Percentiles rank a stretch among this genome's conserved stretches.
Evolutionary conservation across 2,888 invertebrate species (phyloP).

Genomic region (Drosophila multiciliata): DNA sequence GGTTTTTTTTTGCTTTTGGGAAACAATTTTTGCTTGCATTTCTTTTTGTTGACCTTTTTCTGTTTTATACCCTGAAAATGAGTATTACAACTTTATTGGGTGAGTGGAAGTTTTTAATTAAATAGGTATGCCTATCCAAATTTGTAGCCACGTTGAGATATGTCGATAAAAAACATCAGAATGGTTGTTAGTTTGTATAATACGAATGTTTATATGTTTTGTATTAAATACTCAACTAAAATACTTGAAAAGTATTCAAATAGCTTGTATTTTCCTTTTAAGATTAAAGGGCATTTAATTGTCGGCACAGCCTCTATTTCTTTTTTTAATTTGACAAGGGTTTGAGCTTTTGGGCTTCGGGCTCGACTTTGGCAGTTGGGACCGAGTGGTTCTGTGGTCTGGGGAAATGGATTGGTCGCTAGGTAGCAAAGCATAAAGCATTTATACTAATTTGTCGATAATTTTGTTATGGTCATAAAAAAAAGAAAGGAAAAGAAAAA

Average conservation of each 20-base stretch:
- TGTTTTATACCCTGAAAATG: constrained; percentile 2
- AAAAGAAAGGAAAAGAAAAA: constrained; percentile 2
- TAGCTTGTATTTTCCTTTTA: neutral
- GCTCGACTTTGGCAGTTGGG: constrained; percentile 29
- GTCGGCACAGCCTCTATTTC: neutral
- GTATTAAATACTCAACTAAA: neutral
- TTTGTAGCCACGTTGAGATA: neutral
- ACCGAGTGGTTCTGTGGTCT: constrained; percentile 14
- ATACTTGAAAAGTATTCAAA: neutral
- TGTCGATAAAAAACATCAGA: neutral
- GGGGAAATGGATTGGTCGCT: constrained; percentile 34
- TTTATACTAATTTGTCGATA: constrained; percentile 77
- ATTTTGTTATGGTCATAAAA: constrained; percentile 68
- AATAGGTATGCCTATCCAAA: neutral
- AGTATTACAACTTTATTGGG: neutral
- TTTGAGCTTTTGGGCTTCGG: constrained; percentile 26
- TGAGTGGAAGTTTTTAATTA: neutral
- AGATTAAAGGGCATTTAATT: constrained; percentile 8
- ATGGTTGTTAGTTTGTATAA: neutral
- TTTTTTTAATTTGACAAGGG: constrained; percentile 51
- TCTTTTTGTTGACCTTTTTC: constrained; percentile 4
- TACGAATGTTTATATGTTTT: neutral
- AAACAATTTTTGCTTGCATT: constrained; percentile 21
- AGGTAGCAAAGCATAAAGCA: constrained; percentile 62
- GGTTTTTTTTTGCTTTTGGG: neutral